A percentile compares a stretch with the other conserved stretches of the same genome.
Evolutionary conservation across 2,113 vertebrate genomes (phyloP).

Genomic region (Poeciliopsis prolifica): DNA sequence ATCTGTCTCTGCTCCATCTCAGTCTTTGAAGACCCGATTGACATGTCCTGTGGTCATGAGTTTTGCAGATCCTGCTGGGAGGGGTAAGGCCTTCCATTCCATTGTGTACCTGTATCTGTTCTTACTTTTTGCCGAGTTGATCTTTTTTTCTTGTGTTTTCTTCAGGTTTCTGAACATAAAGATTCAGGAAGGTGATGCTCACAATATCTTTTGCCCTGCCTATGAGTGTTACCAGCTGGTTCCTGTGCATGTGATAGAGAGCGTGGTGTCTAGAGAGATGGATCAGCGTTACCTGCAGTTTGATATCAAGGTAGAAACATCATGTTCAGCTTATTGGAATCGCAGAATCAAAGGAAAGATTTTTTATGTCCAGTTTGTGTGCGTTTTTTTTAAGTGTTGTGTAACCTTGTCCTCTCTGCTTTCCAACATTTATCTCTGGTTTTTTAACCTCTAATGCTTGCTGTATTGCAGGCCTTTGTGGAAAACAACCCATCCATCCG

Average conservation of each 20-base stretch:
- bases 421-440: not conserved
- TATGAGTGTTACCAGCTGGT: constrained; percentile 77
- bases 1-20: constrained; percentile 77
- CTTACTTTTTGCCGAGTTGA: not conserved
- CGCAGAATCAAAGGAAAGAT: not conserved
- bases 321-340: not conserved
- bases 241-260: constrained; percentile 75
- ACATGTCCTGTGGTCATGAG: constrained; percentile 77
- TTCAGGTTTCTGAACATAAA: constrained; percentile 74
- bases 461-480: constrained; percentile 63
- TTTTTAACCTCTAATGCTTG: not conserved
- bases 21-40: constrained; percentile 76
- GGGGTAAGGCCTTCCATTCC: constrained; percentile 47
- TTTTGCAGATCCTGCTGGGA: constrained; percentile 78
- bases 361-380: not conserved
- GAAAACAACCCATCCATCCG: constrained; percentile 89
- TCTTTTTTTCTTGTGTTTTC: not conserved
- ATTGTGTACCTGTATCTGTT: not conserved
- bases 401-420: not conserved
- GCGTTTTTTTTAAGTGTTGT: constrained; percentile 9
- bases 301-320: constrained; percentile 72
- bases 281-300: constrained; percentile 76
- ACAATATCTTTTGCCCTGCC: constrained; percentile 76
- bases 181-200: constrained; percentile 75
- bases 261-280: constrained; percentile 76